These are phyloP conservation scores for Chymomyza fuscimana DNA, from an alignment of 2,888 invertebrate species.

Conservation along the genomic window DNA sequence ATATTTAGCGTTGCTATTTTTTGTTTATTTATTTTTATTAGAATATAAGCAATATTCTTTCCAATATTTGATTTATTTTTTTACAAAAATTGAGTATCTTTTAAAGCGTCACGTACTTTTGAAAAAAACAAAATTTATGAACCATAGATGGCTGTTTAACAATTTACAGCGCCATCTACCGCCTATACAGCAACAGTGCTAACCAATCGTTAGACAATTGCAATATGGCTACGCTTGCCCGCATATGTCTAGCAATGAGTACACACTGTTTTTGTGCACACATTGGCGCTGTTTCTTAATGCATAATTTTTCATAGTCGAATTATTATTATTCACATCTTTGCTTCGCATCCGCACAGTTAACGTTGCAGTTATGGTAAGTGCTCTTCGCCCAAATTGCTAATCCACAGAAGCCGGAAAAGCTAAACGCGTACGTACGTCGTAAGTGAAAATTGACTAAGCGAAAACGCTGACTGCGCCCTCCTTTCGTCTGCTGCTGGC, in stretches of 20 bases:
- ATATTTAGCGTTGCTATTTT: too few species aligned
- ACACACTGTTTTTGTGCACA: not conserved
- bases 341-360: slow-evolving; percentile 16
- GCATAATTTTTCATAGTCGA: not conserved
- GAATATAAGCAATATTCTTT: too few species aligned
- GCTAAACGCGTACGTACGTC: slow-evolving; percentile 23
- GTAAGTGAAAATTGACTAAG: slow-evolving; percentile 24
- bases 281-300: not conserved
- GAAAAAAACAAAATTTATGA: not conserved
- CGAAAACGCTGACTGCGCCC: slow-evolving; percentile 54
- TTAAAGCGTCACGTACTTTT: too few species aligned
- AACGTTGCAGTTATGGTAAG: slow-evolving; percentile 60
- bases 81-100: too few species aligned
- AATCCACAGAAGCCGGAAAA: slow-evolving; percentile 42
- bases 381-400: slow-evolving; percentile 28
- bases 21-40: too few species aligned
- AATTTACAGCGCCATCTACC: not conserved
- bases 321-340: not conserved
- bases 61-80: too few species aligned
- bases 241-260: not conserved
- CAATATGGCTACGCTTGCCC: not conserved
- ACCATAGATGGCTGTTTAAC: not conserved
- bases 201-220: not conserved
- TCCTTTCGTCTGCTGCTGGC: slow-evolving; percentile 1
- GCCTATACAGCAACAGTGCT: not conserved